Base-by-base conservation (phyloP, 2,113 vertebrate species). In the Limnothrissa miodon region DNA sequence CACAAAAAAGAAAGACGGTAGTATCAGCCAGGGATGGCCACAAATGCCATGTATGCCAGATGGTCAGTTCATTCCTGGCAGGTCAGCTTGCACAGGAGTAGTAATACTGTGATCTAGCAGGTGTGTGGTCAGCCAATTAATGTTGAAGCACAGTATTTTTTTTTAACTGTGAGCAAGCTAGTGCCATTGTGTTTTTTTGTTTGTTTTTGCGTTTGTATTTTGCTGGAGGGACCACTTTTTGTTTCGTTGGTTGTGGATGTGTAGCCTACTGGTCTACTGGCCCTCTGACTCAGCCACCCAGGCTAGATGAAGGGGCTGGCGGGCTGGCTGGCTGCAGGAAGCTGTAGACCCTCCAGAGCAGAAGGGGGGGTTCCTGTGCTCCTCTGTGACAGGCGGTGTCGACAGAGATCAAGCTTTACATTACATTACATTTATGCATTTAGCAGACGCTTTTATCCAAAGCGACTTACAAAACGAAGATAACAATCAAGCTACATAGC, bases 361-460 rank as follows among this genome's bases (percentile, higher is more conserved):
- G 56, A 56, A 13, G 4, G 25, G 29, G 8, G 17, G 17, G 23
- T 59, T 42, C 39, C 82, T 1, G 42, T 11, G 36, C 78, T 29
- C 80, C 78, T 19, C 51, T 3, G 39, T 29, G 79, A 79, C 25
- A 44, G 79, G 82, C 44, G 78, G 56, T 79, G 78, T 85, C 82
- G 84, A 74, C 87, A 86, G 45, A 82, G 82, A 85, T 85, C 33
- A 42, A 80, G 80, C 84, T 59, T n/a, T n/a, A n/a, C n/a, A n/a
- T n/a, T n/a, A n/a, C n/a, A n/a, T n/a, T n/a, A n/a, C n/a, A n/a
- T n/a, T n/a, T n/a, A n/a, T n/a, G n/a, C n/a, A n/a, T n/a, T n/a
- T n/a, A n/a, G n/a, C n/a, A n/a, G n/a, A n/a, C n/a, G n/a, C n/a
- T n/a, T n/a, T n/a, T n/a, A n/a, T n/a, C n/a, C n/a, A n/a, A n/a